Conservation (phyloP, 2,113 vertebrate genomes). For the Orcinus orca region DNA sequence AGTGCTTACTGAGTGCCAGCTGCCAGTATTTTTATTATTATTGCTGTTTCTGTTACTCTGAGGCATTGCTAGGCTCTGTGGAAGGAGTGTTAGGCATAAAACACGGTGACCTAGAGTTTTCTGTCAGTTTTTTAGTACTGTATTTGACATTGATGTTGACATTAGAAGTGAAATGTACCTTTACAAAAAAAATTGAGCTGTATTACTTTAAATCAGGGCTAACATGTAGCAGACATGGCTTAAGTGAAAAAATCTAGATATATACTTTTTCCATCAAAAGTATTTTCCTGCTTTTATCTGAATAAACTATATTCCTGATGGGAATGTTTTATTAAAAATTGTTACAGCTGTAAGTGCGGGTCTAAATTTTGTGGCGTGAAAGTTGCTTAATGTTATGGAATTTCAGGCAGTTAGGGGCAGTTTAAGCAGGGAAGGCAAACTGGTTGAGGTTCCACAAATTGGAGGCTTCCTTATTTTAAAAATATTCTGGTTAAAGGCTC, state of each 20-base stretch:
- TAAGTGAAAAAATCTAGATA: not conserved
- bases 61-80: not conserved
- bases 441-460: not conserved
- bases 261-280: not conserved
- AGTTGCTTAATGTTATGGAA: slow-evolving; percentile 12
- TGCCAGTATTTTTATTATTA: not conserved
- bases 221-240: not conserved
- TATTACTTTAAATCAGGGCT: not conserved
- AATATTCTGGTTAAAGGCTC: not conserved
- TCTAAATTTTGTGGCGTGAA: not conserved
- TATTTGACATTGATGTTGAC: not conserved
- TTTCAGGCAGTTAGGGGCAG: not conserved
- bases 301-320: not conserved
- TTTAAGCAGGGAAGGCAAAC: not conserved
- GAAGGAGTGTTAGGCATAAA: not conserved
- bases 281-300: not conserved
- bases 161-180: not conserved
- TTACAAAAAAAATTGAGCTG: not conserved
- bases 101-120: not conserved
- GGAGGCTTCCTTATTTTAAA: not conserved
- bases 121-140: not conserved
- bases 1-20: not conserved
- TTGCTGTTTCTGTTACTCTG: not conserved
- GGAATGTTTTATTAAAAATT: not conserved
- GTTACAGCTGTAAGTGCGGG: not conserved